Evolutionary conservation across 2,797 vertebrate species (phyloP), one percentile per base, ranked within the genome.

Genomic region (Leucoraja ocellata): DNA sequence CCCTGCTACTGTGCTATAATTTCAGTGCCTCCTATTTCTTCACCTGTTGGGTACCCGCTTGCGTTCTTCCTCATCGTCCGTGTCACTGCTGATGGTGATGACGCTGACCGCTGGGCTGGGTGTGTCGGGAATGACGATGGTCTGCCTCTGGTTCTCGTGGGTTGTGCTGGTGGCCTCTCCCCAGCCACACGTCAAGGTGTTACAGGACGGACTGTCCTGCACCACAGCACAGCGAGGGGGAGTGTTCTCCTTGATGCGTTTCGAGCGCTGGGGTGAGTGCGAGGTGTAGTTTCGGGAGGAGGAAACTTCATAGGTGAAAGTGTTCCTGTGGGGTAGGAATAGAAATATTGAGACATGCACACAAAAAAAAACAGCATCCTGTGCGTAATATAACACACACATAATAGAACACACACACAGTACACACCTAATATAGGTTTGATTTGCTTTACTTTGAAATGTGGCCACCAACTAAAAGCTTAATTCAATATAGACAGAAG

Each of bases 81-180:
- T 99, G 97, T 99, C 99, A 0, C 99, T 99, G 97, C 99, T 99
- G 97, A 99, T 99, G 95, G 99, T 99, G 97, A 99, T 99, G 97
- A 99, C 98, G 94, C 98, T 99, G 96, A 99, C 98, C 0, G 98
- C 98, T 0, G 99, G 99, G 96, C 99, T 99, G 93, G 99, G 99
- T 54, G 99, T 99, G 96, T 99, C 99, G 0, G 98, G 98, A 95
- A 99, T 99, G 96, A 99, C 95, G 80, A 99, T 99, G 13, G 99
- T 99, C 95, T 99, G 99, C 93, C 98, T 97, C 94, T 98, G 98
- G 93, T 97, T 96, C 94, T 98, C 98, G 39, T 96, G 95, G 61
- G 96, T 96, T 95, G 97, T 97, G 96, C 98, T 97, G 94, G 96
- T 96, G 95, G 95, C 96, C 0, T 98, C 98, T 0, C 97, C 96